Conservation (phyloP, 2,888 invertebrate genomes). For the Linhomoeus sp. region DNA sequence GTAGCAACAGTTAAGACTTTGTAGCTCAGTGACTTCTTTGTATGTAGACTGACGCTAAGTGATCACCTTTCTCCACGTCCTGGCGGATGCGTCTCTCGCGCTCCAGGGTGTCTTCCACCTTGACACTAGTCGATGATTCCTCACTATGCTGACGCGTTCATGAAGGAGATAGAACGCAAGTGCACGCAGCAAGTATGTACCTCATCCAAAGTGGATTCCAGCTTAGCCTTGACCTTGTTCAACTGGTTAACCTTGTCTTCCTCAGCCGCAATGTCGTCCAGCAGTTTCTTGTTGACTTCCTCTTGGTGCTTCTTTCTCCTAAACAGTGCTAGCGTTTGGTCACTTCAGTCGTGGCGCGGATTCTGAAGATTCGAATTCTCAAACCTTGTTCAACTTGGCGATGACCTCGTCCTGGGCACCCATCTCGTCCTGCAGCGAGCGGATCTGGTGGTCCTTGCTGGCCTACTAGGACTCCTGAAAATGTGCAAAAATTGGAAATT, state of each 20-base stretch:
- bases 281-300: slow-evolving; percentile 39
- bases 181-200: slow-evolving; percentile 38
- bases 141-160: background rate
- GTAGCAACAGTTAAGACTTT: no score
- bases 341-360: no score
- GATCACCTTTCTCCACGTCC: slow-evolving; percentile 76
- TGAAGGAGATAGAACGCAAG: slow-evolving; percentile 13
- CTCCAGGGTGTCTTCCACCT: slow-evolving; percentile 92
- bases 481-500: background rate
- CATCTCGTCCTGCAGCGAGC: slow-evolving; percentile 63
- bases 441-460: slow-evolving; percentile 25
- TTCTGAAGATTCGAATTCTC: slow-evolving; percentile 4
- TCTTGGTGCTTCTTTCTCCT: slow-evolving; percentile 97
- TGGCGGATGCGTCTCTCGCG: slow-evolving; percentile 95
- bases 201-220: slow-evolving; percentile 83
- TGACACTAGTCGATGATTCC: no score
- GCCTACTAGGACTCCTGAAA: slow-evolving; percentile 24
- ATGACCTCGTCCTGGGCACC: slow-evolving; percentile 91
- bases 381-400: slow-evolving; percentile 18
- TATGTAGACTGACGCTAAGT: no score
- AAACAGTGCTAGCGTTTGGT: slow-evolving; percentile 34
- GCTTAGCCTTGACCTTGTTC: slow-evolving; percentile 95
- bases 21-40: no score
- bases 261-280: slow-evolving; percentile 46
- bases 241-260: slow-evolving; percentile 99